Evolutionary conservation across 2,113 vertebrate genomes (phyloP), one percentile per base, ranked within the genome.

Genomic region (Microtus ochrogaster): DNA sequence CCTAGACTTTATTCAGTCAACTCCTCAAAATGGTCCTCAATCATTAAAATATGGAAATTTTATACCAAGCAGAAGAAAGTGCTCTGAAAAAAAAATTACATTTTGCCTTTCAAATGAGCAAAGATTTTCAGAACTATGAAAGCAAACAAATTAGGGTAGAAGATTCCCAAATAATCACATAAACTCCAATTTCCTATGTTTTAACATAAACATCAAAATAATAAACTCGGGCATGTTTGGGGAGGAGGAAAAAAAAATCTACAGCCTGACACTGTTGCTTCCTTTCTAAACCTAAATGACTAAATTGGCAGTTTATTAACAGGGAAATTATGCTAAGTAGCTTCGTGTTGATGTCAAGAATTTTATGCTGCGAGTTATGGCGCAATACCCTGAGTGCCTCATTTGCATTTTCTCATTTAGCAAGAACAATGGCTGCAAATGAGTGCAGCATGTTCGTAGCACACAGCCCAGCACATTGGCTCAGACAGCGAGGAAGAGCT

Each of bases 261-360:
- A 89, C 30, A 16, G 96, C 74, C 28, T 87, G 94, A 96, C 91
- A 96, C 97, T 83, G 83, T 97, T 97, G 94, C 96, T 76, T 97
- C 98, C 96, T 97, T 98, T 58, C 68, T 96, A 98, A 97, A 96
- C 97, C 97, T 98, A 98, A 99, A 99, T 98, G 98, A 98, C 98
- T 98, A 99, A 99, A 99, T 99, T 99, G 99, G 98, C 98, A 99
- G 98, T 98, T 99, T 99, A 99, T 99, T 99, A 99, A 99, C 99
- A 98, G 99, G 98, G 98, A 98, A 99, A 99, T 99, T 99, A 99
- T 98, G 98, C 98, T 99, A 99, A 99, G 99, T 98, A 99, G 98
- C 98, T 98, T 97, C 97, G 94, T 98, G 98, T 98, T 98, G 98
- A 97, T 98, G 98, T 97, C 97, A 99, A 98, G 98, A 99, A 98